Percentiles rank a stretch among this genome's conserved stretches.
Evolutionary conservation across 2,888 invertebrate genomes (phyloP).

Genomic region (Troglohyphantes excavatus): DNA sequence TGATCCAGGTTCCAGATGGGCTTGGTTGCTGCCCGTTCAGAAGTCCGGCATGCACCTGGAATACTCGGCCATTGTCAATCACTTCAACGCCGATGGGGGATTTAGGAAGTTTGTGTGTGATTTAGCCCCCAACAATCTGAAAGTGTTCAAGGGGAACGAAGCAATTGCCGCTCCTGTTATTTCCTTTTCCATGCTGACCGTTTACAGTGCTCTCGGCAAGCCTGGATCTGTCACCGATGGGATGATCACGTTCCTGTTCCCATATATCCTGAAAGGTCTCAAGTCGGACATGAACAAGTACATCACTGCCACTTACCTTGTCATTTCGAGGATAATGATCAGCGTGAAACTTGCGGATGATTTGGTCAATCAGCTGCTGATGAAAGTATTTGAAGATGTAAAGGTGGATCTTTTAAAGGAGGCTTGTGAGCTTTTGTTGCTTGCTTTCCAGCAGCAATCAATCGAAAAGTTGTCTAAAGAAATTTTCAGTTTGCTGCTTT

Average conservation of each 20-base stretch:
- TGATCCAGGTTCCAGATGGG: slow-evolving; percentile 87
- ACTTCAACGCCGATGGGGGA: slow-evolving; percentile 86
- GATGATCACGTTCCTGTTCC: slow-evolving; percentile 88
- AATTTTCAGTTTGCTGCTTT: slow-evolving; percentile 18
- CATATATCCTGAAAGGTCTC: slow-evolving; percentile 88
- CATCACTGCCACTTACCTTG: slow-evolving; percentile 88
- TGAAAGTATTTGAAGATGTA: slow-evolving; percentile 82
- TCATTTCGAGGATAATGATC: slow-evolving; percentile 87
- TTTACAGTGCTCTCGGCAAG: slow-evolving; percentile 88
- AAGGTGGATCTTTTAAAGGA: slow-evolving; percentile 86
- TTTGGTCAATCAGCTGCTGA: slow-evolving; percentile 14
- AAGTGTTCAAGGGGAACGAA: slow-evolving; percentile 80
- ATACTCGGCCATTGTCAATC: slow-evolving; percentile 88
- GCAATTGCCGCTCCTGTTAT: slow-evolving; percentile 87
- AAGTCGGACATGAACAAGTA: slow-evolving; percentile 88
- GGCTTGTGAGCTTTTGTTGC: slow-evolving; percentile 87
- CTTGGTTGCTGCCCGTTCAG: slow-evolving; percentile 88
- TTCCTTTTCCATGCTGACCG: slow-evolving; percentile 90
- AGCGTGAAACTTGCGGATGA: slow-evolving; percentile 84
- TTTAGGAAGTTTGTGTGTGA: slow-evolving; percentile 87
- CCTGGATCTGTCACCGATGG: slow-evolving; percentile 85
- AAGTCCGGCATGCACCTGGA: slow-evolving; percentile 89
- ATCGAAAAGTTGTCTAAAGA: slow-evolving; percentile 19
- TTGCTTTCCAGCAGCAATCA: slow-evolving; percentile 88
- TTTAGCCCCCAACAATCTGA: slow-evolving; percentile 85